These are phyloP conservation scores for Oligia latruncula DNA, from an alignment of 2,888 invertebrate genomes.

Conservation along the genomic window DNA sequence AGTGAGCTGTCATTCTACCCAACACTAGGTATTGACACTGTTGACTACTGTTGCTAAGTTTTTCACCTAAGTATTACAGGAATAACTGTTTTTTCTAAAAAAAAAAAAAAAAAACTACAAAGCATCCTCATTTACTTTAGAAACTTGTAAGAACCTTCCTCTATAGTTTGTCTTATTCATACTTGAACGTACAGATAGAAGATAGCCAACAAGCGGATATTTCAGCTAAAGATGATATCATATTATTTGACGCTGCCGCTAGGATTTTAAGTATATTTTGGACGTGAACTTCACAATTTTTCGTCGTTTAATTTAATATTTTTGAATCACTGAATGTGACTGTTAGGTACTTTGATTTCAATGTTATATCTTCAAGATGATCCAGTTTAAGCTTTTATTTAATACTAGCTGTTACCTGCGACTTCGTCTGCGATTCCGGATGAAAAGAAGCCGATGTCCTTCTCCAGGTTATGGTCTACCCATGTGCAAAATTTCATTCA, in stretches of 20 bases:
- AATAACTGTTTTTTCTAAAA: too few relatives aligned
- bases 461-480: too few relatives aligned
- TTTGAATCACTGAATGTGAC: not conserved
- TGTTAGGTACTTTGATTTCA: not conserved
- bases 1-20: not conserved
- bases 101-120: too few relatives aligned
- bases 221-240: constrained; percentile 52
- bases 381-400: not conserved
- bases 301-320: too few relatives aligned
- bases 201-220: constrained; percentile 58
- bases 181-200: constrained; percentile 34
- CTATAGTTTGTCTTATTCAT: constrained; percentile 22
- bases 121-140: not conserved
- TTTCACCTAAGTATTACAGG: not conserved
- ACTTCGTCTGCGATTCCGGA: too few relatives aligned
- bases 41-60: not conserved
- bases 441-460: too few relatives aligned
- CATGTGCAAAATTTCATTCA: too few relatives aligned
- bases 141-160: not conserved
- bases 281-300: not conserved
- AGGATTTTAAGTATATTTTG: constrained; percentile 32
- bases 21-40: not conserved
- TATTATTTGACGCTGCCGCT: constrained; percentile 42
- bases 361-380: too few relatives aligned
- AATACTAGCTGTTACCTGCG: not conserved